Evolutionary conservation across 2,888 invertebrate genomes (phyloP), one percentile per base, ranked within the genome.

Genomic region (Scelioninae gen. 2): DNA sequence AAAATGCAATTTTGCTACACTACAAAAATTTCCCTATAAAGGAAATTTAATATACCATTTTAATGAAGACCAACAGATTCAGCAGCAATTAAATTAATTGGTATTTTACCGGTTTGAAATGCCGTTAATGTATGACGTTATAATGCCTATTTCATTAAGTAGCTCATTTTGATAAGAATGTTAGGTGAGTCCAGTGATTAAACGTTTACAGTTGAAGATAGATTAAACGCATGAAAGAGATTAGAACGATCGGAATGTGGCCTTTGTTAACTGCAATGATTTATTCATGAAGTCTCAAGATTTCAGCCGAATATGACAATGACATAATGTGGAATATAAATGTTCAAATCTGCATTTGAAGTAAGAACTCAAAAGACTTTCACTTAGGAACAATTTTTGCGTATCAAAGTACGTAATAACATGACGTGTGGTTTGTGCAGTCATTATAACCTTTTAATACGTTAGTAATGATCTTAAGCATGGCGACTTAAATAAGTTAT

Each of bases 241-340:
- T 72, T 65, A 65, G 48, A 60, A 53, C 46, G 45, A 72, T 72
- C 11, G 65, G 65, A 72, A 72, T 65, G 60, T 65, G 35, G 52
- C 46, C 60, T 65, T 65, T 72, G 58, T 64, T 46, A 55, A 46
- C 39, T 35, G 46, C 33, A 45, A 65, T 60, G 71, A 53, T 60
- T 65, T 72, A 72, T 72, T 72, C 71, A 72, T 53, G 65, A 72
- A 58, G 28, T 16, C 25, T 31, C 1, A 60, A 65, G 60, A 72
- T 65, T 71, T 63, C 37, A 64, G 57, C 11, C 58, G 63, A 71
- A 64, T 64, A 64, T 64, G 71, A 70, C 63, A 63, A 50, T 57
- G 63, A 63, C 57, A 63, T 63, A 63, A 70, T 43, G 50, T 39
- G 19, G 69, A 61, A 69, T 69, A 61, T 69, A 55, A 55, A 70